Conservation (phyloP, 2,797 vertebrate genomes). For the Hybognathus amarus region DNA sequence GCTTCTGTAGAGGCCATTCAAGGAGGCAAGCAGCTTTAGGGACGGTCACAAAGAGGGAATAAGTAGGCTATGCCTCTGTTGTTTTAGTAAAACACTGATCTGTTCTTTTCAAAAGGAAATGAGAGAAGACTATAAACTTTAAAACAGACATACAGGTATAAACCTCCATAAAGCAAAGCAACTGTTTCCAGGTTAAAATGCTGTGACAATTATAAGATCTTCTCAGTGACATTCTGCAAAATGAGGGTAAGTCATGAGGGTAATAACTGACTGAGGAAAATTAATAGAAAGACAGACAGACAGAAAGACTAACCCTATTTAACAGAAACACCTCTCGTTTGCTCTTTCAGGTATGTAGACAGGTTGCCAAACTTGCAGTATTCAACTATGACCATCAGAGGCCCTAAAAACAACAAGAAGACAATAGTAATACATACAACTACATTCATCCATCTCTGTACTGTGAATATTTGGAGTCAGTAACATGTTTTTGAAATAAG, state of each 20-base stretch:
- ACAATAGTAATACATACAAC: background rate
- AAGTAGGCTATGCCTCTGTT: constrained; percentile 41
- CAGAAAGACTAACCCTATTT: constrained; percentile 75
- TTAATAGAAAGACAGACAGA: background rate
- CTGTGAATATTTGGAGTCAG: background rate
- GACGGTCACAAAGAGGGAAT: constrained; percentile 40
- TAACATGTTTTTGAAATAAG: background rate
- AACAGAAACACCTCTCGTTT: constrained; percentile 87
- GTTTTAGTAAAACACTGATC: constrained; percentile 38
- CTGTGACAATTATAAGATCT: background rate
- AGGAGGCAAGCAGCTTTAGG: constrained; percentile 6
- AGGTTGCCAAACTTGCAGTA: constrained; percentile 93
- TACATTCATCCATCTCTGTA: background rate
- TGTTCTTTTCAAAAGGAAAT: constrained; percentile 51
- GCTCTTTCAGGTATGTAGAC: constrained; percentile 90
- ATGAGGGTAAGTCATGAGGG: no score
- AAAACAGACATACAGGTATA: background rate
- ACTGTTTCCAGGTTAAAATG: background rate
- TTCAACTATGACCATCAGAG: constrained; percentile 95
- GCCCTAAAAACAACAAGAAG: constrained; percentile 74
- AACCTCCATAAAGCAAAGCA: constrained; percentile 1
- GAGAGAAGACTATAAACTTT: constrained; percentile 45
- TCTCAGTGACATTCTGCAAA: background rate
- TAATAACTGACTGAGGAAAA: no score
- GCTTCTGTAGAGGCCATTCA: background rate